These are phyloP conservation scores for Caenorhabditis sp. DNA, from an alignment of 2,888 invertebrate species.

Conservation along the genomic window DNA sequence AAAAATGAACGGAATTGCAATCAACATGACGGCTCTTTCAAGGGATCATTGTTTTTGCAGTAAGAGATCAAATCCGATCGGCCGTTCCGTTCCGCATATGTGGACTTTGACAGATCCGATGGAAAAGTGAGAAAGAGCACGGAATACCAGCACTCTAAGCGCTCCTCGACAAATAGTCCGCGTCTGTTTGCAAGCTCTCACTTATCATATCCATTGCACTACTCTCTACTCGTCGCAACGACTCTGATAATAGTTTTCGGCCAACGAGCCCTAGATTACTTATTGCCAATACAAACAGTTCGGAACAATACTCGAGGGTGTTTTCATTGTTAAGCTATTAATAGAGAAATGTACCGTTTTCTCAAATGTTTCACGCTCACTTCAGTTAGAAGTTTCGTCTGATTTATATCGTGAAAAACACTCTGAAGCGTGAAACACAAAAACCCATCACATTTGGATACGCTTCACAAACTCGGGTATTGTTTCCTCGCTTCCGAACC, in stretches of 20 bases:
- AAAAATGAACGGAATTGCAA: no score
- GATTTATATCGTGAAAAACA: no score
- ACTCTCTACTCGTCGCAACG: neutral
- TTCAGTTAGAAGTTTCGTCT: neutral
- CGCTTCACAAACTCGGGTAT: neutral
- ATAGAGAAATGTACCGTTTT: neutral
- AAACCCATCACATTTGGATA: conserved; percentile 8
- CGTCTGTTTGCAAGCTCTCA: conserved; percentile 15
- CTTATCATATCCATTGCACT: conserved; percentile 15
- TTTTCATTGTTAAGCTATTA: neutral
- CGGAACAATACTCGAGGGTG: no score
- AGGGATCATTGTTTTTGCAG: no score
- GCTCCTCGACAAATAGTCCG: conserved; percentile 7
- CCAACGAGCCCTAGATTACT: no score
- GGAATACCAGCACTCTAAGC: conserved; percentile 2
- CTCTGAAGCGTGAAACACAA: conserved; percentile 4
- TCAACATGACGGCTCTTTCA: no score
- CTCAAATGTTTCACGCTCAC: neutral
- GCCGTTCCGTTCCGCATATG: no score
- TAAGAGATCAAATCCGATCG: no score
- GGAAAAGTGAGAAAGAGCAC: conserved; percentile 8
- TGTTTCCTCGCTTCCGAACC: neutral
- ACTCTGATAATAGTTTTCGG: no score
- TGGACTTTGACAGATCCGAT: conserved; percentile 12
- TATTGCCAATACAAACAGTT: no score